phyloP scores from a whole-genome alignment of 2,888 invertebrate genomes.

The Formica aserva region DNA sequence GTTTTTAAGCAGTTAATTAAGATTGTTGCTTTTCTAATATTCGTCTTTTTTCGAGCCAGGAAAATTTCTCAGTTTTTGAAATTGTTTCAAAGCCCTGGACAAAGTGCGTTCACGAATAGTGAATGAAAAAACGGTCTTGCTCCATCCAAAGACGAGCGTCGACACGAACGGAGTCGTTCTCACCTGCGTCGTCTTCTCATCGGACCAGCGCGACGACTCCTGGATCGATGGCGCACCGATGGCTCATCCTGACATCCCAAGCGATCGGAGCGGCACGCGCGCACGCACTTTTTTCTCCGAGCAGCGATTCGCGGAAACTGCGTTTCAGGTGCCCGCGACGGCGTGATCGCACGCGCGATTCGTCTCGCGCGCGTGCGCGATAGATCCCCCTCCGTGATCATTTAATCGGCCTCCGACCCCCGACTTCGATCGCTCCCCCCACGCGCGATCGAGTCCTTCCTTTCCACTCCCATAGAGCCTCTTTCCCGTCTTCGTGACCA shows the following conservation, averaged over 20 bases:
- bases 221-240: conserved; percentile 34
- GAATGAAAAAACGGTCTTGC: not conserved
- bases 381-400: conserved; percentile 50
- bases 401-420: conserved; percentile 38
- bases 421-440: conserved; percentile 52
- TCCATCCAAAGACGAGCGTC: not conserved
- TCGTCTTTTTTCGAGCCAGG: not conserved
- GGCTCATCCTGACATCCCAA: conserved; percentile 64
- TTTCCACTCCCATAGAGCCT: conserved; percentile 10
- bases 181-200: conserved; percentile 67
- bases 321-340: conserved; percentile 81
- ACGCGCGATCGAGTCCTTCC: conserved; percentile 24
- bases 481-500: conserved; percentile 10
- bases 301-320: conserved; percentile 85
- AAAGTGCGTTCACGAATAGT: not conserved
- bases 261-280: conserved; percentile 65
- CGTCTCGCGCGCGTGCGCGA: conserved; percentile 78
- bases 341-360: conserved; percentile 59
- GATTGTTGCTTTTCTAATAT: not conserved
- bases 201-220: conserved; percentile 54
- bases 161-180: conserved; percentile 34
- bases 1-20: conserved; percentile 21
- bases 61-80: not conserved
- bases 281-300: conserved; percentile 80
- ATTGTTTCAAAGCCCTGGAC: not conserved